Conservation (phyloP, 1,140 invertebrate species). For the Heterodera carotae region DNA sequence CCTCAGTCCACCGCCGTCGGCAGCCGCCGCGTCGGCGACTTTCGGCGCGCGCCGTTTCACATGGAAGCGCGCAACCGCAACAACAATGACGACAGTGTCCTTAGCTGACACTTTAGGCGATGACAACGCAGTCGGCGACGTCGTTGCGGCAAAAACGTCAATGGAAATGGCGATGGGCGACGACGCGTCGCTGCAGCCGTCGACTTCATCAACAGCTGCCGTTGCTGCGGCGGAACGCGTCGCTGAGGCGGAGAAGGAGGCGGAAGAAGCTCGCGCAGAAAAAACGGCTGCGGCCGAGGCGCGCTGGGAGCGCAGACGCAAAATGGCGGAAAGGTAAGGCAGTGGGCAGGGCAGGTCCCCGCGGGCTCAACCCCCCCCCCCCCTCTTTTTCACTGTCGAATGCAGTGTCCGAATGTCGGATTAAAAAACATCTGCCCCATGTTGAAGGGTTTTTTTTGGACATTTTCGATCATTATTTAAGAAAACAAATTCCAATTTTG, state of each 20-base stretch:
- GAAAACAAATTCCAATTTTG: too few relatives aligned
- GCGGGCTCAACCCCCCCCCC: too few relatives aligned
- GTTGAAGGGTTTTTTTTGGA: too few relatives aligned
- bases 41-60: neutral
- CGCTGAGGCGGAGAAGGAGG: neutral
- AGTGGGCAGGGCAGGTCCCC: neutral
- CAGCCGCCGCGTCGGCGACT: neutral
- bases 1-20: neutral
- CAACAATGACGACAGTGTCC: neutral
- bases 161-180: neutral
- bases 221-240: too few relatives aligned
- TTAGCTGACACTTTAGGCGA: neutral
- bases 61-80: neutral
- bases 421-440: too few relatives aligned
- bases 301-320: too few relatives aligned
- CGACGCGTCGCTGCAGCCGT: neutral
- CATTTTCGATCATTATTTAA: too few relatives aligned
- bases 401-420: too few relatives aligned
- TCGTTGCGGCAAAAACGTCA: neutral
- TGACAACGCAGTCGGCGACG: neutral
- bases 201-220: neutral
- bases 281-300: neutral
- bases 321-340: conserved; percentile 21
- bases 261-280: too few relatives aligned
- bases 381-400: too few relatives aligned